Base-by-base conservation (phyloP, 1,140 invertebrate species). In the Drosophila mojavensis region DNA sequence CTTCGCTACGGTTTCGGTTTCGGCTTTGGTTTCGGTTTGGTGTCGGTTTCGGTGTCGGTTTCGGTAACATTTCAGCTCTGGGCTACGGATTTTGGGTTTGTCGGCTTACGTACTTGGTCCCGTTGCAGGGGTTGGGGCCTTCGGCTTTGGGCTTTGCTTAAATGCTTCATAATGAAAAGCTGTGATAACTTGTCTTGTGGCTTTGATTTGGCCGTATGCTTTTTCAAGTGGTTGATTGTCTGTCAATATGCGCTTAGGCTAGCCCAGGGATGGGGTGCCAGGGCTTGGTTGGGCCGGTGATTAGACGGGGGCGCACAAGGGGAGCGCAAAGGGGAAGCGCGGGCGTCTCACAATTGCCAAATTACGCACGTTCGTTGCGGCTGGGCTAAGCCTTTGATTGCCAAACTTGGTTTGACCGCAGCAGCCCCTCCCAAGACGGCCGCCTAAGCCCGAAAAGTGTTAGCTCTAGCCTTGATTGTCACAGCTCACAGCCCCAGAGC, bases 141-240 rank as follows among this genome's bases (percentile, higher is more conserved):
- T 30, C 4, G 41, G 36, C 28, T 17, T 56, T 47, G 55, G 41
- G 26, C 26, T 48, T 75, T 70, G 79, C 73, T 83, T 88, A 88
- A 88, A 88, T 88, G 84, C 83, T 83, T 88, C 84, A 88, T 88
- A 88, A 88, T 88, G 83, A 88, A 88, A 88, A 89, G 82, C 83
- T 80, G 83, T 88, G 83, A 88, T 88, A 89, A 83, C 79, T 88
- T 89, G 76, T 74, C 58, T 61, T 75, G 56, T 54, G 79, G 56
- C 83, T 88, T 83, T 88, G 83, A 88, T 88, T 89, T 89, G 55
- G 56, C 72, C 76, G 72, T 78, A 78, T 75, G 76, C 59, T 71
- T 79, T 69, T 78, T 79, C 84, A 86, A 86, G 83, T 86, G 83
- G 62, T 69, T 80, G 83, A 88, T 88, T 88, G 84, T 88, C 80